Evolutionary conservation across 2,888 invertebrate species (phyloP).

Genomic region (Baccha elongata): DNA sequence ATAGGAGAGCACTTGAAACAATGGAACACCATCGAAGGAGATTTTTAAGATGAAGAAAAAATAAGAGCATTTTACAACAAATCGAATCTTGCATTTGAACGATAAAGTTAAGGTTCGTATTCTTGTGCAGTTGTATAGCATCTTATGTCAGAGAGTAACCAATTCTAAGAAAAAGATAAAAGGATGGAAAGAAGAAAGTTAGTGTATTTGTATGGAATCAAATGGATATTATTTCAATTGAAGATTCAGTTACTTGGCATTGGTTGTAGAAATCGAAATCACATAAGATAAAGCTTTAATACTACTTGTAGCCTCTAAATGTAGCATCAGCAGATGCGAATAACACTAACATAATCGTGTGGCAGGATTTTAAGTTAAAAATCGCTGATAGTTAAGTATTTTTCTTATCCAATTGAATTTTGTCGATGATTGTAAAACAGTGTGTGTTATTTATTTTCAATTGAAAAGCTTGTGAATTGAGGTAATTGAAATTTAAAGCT

Average conservation of each 20-base stretch:
- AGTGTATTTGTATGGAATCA: slow-evolving; percentile 37
- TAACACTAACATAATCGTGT: slow-evolving; percentile 1
- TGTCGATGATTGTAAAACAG: too few species aligned
- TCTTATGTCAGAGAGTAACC: slow-evolving; percentile 1
- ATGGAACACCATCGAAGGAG: slow-evolving; percentile 47
- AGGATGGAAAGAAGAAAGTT: background rate
- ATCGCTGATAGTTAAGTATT: background rate
- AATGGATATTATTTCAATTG: slow-evolving; percentile 38
- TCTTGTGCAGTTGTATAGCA: background rate
- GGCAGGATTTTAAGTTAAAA: background rate
- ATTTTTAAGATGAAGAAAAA: slow-evolving; percentile 20
- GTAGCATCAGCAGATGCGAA: too few species aligned
- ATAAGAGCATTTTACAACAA: slow-evolving; percentile 35
- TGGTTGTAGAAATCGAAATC: slow-evolving; percentile 21
- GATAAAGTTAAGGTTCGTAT: slow-evolving; percentile 38
- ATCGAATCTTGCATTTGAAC: slow-evolving; percentile 48
- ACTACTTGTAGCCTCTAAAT: background rate
- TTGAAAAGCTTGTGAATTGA: too few species aligned
- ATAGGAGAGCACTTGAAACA: slow-evolving; percentile 55
- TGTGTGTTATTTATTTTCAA: too few species aligned
- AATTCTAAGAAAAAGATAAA: slow-evolving; percentile 22
- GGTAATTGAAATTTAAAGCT: too few species aligned
- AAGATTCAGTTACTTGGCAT: slow-evolving; percentile 7
- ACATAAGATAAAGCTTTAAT: background rate
- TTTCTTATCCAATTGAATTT: too few species aligned